phyloP scores from a whole-genome alignment of 2,113 vertebrate genomes.

The Elephas maximus region DNA sequence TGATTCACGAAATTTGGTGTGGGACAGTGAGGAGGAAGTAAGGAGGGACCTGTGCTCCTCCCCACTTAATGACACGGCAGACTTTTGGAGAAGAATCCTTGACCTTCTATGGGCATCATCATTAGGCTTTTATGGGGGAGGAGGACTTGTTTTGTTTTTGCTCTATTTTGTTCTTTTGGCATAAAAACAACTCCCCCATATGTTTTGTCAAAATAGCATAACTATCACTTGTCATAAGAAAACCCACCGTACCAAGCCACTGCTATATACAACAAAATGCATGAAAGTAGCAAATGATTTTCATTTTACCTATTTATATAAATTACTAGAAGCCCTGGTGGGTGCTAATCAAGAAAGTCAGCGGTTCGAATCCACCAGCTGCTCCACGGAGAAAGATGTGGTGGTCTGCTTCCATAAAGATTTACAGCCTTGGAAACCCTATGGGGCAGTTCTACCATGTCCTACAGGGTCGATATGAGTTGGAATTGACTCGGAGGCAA shows the following conservation, averaged over 20 bases:
- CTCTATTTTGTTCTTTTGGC: not conserved
- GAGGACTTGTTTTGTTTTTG: not conserved
- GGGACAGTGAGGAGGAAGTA: not conserved
- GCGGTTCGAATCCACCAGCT: not conserved
- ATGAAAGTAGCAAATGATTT: slow-evolving; percentile 41
- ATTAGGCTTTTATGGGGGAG: not conserved
- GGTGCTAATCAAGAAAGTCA: not conserved
- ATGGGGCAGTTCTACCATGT: not conserved
- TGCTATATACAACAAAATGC: not conserved
- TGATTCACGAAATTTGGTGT: not conserved
- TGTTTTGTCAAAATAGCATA: slow-evolving; percentile 59
- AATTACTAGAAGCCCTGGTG: not conserved
- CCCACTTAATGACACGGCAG: not conserved
- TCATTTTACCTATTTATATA: not conserved
- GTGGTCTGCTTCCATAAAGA: not conserved
- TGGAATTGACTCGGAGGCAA: not conserved
- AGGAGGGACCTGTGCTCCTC: not conserved
- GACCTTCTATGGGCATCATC: not conserved
- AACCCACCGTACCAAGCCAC: not conserved
- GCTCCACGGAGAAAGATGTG: not conserved
- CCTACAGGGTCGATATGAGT: not conserved
- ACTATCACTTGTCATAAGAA: not conserved
- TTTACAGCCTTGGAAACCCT: not conserved
- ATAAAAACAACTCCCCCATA: not conserved
- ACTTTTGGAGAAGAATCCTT: not conserved